Conservation (phyloP, 2,113 vertebrate genomes). For the Prolemur simus region DNA sequence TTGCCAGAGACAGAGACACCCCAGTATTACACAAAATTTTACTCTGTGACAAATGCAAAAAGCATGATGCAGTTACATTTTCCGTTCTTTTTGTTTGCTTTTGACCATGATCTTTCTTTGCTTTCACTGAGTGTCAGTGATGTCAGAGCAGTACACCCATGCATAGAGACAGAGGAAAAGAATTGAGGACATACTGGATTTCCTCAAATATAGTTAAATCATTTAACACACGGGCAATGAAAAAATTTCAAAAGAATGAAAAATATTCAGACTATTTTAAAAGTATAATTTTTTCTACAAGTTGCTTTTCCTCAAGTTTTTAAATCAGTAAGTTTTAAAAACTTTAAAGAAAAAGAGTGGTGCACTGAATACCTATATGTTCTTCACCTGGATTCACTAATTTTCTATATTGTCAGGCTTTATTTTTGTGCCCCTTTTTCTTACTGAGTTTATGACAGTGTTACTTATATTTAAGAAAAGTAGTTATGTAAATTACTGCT, state of each 20-base stretch:
- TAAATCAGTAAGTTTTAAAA: background rate
- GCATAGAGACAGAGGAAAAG: background rate
- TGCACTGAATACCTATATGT: background rate
- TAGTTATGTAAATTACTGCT: background rate
- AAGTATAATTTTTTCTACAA: background rate
- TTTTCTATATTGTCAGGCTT: background rate
- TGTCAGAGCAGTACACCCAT: background rate
- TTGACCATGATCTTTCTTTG: background rate
- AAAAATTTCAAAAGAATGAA: background rate
- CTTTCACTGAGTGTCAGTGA: background rate
- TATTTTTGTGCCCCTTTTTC: background rate
- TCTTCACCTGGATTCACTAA: background rate
- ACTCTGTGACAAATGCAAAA: background rate
- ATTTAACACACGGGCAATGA: background rate
- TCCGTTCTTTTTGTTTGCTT: background rate
- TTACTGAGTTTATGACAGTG: background rate
- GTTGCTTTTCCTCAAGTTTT: background rate
- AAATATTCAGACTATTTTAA: background rate
- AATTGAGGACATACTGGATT: background rate
- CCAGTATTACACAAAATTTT: background rate
- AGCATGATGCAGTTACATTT: background rate
- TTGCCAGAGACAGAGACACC: background rate
- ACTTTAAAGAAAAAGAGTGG: background rate
- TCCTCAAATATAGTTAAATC: background rate
- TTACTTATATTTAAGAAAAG: background rate